phyloP scores from a whole-genome alignment of 2,797 vertebrate genomes.

The Merluccius polli region DNA sequence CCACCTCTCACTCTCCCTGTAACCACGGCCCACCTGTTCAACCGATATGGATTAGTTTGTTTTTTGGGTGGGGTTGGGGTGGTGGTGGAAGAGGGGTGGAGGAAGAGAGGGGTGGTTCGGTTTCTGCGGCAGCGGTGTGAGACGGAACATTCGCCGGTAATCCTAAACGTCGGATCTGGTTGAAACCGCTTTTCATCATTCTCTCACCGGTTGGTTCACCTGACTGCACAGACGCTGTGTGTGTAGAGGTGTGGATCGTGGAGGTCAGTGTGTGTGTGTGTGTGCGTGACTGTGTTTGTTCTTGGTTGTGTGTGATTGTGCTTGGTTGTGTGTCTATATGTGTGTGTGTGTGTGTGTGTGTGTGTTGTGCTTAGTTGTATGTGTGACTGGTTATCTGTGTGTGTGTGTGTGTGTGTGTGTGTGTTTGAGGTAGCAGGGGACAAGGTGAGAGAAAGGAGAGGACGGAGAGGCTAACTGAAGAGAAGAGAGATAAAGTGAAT shows the following conservation, averaged over 20 bases:
- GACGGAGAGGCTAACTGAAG: neutral
- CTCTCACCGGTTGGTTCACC: slow-evolving; percentile 22
- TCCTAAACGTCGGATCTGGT: slow-evolving; percentile 54
- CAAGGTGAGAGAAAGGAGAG: neutral
- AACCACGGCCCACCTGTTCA: slow-evolving; percentile 60
- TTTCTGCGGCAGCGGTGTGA: slow-evolving; percentile 51
- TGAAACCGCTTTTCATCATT: slow-evolving; percentile 61
- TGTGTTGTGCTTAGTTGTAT: neutral
- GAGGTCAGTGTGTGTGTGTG: slow-evolving; percentile 5
- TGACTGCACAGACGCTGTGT: slow-evolving; percentile 17
- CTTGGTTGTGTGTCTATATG: neutral
- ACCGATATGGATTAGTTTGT: slow-evolving; percentile 50
- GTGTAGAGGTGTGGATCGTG: slow-evolving; percentile 13
- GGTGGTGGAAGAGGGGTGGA: neutral
- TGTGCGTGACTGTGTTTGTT: neutral
- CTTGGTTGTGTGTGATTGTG: neutral
- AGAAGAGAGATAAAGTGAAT: neutral
- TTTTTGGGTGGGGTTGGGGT: neutral
- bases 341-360: neutral
- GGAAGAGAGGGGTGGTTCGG: slow-evolving; percentile 20
- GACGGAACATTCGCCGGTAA: slow-evolving; percentile 64
- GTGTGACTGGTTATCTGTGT: neutral
- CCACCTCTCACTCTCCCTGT: slow-evolving; percentile 21
- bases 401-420: neutral
- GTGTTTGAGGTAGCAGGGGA: neutral